Evolutionary conservation across 2,797 vertebrate species (phyloP), one percentile per base, ranked within the genome.

Genomic region (Gallinago stenura): DNA sequence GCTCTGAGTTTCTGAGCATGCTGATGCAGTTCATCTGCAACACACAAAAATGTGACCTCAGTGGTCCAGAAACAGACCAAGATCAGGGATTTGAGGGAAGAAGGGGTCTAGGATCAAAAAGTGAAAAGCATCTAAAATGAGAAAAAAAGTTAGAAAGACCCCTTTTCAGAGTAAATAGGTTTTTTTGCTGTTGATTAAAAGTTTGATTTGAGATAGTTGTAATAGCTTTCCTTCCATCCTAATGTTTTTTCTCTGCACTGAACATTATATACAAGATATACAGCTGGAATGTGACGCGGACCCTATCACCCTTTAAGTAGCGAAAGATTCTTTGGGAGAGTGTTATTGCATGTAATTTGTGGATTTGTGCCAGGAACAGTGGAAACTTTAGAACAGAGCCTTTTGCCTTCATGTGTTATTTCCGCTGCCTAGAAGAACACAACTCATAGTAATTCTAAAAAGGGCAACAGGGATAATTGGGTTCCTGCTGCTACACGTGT

Each of bases 381-480:
- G 81, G 66, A 93, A 58, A 77, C 62, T 89, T 61, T 75, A 61
- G 60, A 95, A 80, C 16, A 25, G 37, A 8, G 33, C 66, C 56
- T 60, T 91, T 91, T 92, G 22, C 78, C 87, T 95, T 69, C 89
- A 56, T 82, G 60, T 92, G 84, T 91, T 90, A 88, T 93, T 93
- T 96, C 87, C 90, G 48, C 83, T 78, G 81, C 57, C 82, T 88
- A 61, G 73, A 95, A 89, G 91, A 95, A 61, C 75, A 83, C 62
- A 82, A 83, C 75, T 88, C 54, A 22, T 41, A 93, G 90, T 87
- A 89, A 93, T 80, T 82, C 80, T 93, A 80, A 95, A 84, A 95
- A 85, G 89, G 85, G 76, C 71, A 92, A 80, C 69, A 76, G 70
- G 92, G 70, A 92, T 97, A 97, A 97, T 95, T 93, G 88, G 89